A percentile compares a stretch with the other conserved stretches of the same genome.
These are phyloP conservation scores for Crambe crambe DNA, from an alignment of 37 sponge, comb jelly and placozoan species.

Conservation along the genomic window DNA sequence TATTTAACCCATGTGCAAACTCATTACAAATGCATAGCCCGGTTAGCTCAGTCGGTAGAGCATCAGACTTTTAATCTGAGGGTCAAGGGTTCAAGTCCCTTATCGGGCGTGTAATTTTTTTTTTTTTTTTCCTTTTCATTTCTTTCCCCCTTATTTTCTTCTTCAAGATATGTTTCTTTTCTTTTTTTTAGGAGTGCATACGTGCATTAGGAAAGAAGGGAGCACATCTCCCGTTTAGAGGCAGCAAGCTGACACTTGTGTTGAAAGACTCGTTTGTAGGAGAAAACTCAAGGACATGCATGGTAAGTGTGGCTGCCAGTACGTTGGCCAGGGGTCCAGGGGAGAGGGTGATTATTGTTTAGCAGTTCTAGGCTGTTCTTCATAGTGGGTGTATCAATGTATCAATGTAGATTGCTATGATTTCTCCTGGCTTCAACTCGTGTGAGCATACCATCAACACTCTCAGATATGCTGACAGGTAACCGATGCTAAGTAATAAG, in stretches of 20 bases:
- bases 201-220: constrained; percentile 93
- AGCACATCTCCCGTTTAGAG: constrained; percentile 92
- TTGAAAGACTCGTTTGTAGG: constrained; percentile 97
- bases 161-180: neutral
- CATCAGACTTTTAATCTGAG: constrained; percentile 95
- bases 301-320: constrained; percentile 65
- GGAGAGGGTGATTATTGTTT: too few species aligned
- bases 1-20: neutral
- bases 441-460: constrained; percentile 98
- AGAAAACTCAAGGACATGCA: constrained; percentile 94
- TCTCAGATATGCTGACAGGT: constrained; percentile 98
- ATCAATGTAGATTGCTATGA: constrained; percentile 85
- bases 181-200: constrained; percentile 88
- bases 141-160: neutral
- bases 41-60: constrained; percentile 95
- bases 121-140: constrained; percentile 26
- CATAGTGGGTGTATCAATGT: neutral
- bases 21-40: neutral
- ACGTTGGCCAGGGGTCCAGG: neutral
- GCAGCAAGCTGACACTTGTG: constrained; percentile 95
- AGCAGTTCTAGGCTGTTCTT: too few species aligned
- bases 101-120: constrained; percentile 66
- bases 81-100: constrained; percentile 91
- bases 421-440: constrained; percentile 92
- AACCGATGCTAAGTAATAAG: neutral